Evolutionary conservation across 1,140 invertebrate genomes (phyloP), one percentile per base, ranked within the genome.

Genomic region (Forficula auricularia): DNA sequence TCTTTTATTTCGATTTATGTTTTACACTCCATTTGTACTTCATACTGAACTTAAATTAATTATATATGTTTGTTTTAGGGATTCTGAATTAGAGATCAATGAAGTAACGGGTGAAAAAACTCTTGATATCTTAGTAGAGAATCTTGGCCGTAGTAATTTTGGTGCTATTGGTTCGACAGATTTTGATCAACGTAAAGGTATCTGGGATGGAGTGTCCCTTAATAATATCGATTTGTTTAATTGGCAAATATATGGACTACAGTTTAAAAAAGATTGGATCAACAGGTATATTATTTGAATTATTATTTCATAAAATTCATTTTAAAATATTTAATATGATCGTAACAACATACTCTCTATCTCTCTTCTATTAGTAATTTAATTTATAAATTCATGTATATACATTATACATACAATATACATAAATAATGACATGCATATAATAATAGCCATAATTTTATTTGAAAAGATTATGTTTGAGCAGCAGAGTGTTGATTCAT

Each of bases 61-160:
- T n/a, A n/a, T n/a, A n/a, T n/a, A n/a, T n/a, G n/a, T n/a, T 31
- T 19, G n/a, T 46, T 38, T 37, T 39, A 45, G 40, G 19, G 37
- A 52, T 35, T 32, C 22, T 16, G 20, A 33, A 16, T 33, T 50
- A 2, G 13, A 4, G 10, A 27, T 27, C 10, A 10, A 27, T 6
- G 22, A 27, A 6, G 22, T 27, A 6, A 27, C 22, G 4, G 22
- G 22, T 10, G 4, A 27, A 30, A 48, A 46, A 9, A 61, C 56
- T 7, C 45, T 73, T 16, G 68, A 73, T 44, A 56, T 75, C 22
- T 41, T 76, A 2, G 71, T 75, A 1, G 72, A 75, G 51, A 74
- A 76, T 52, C 60, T 65, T 43, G 72, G 68, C 0, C 52, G 73
- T 39, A 64, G 66, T 13, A 73, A 73, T 52, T 74, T 58, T 56